phyloP scores from a whole-genome alignment of 2,113 vertebrate genomes.

The Sturnus vulgaris region DNA sequence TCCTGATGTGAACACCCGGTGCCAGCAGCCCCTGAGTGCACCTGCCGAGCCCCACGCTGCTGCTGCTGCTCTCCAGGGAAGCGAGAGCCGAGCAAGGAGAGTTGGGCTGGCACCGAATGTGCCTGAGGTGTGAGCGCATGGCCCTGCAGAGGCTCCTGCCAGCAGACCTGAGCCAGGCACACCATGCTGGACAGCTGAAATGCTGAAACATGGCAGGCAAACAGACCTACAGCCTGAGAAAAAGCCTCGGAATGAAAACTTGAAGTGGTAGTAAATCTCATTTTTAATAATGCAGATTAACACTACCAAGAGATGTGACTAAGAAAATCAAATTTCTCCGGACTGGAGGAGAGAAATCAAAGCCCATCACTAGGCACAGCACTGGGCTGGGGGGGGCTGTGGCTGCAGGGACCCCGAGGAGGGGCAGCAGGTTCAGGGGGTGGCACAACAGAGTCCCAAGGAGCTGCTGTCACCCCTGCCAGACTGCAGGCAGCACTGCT shows the following conservation, averaged over 20 bases:
- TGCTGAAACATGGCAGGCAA: neutral
- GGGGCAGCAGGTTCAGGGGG: fast-evolving
- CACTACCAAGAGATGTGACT: neutral
- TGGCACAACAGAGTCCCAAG: fast-evolving
- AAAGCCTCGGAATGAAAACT: neutral
- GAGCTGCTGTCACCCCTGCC: neutral
- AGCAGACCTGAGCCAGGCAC: neutral
- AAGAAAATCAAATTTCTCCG: neutral
- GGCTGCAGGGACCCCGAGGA: fast-evolving
- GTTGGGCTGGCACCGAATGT: neutral
- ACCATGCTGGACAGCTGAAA: neutral
- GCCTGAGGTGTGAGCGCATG: fast-evolving
- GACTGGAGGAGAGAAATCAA: neutral
- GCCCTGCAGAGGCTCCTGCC: neutral
- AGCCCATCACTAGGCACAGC: neutral
- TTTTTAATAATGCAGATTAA: neutral
- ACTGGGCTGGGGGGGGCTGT: fast-evolving
- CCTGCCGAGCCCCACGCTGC: too few relatives aligned
- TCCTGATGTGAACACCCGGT: neutral
- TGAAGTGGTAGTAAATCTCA: neutral
- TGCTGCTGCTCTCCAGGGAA: neutral
- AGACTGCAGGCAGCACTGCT: neutral
- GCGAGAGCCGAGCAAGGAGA: fast-evolving
- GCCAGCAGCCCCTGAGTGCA: neutral
- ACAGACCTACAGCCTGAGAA: neutral